Base-by-base conservation (phyloP, 2,797 vertebrate species). In the Cheirogaleus major region DNA sequence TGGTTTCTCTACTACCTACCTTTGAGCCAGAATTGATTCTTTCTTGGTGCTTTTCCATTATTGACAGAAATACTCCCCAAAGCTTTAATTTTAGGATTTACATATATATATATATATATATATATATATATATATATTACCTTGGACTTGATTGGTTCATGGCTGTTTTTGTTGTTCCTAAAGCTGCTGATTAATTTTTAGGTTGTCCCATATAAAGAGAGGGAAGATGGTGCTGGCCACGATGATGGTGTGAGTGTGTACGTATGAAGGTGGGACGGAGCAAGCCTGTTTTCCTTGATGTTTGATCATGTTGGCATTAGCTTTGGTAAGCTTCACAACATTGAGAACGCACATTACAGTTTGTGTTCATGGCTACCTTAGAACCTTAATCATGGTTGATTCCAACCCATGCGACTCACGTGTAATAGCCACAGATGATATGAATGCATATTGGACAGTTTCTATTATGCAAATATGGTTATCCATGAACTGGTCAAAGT, bases 21-120 rank as follows among this genome's bases (percentile, higher is more conserved):
- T 83, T 93, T 55, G 83, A 75, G 57, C 32, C 57, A 88, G 65
- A 91, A 48, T 45, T 38, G 35, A 80, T 91, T 73, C 50, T 90
- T 76, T 78, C 50, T 94, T 81, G 78, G 75, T 75, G 18, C 23
- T 92, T 93, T 79, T 82, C 67, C 18, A 67, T 82, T 86, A 92
- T 55, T 82, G 23, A 80, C 61, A 91, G 61, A 83, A 79, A 52
- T 38, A 67, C 12, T 48, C 48, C n/a, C 75, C 45, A n/a, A 80
- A 67, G 30, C 79, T 79, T 61, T 25, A 4, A 23, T 93, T 70
- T 43, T 30, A 20, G 23, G 75, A 43, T 81, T 67, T 13, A 67
- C 69, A 6, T 35, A 41, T 2, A 6, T 48, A 41, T 2, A 5
- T 84, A 0, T 43, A 43, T 43, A 5, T 48, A 41, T 2, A 4